phyloP scores from a whole-genome alignment of 2,888 invertebrate species.

The Polydrusus pterygomalis region DNA sequence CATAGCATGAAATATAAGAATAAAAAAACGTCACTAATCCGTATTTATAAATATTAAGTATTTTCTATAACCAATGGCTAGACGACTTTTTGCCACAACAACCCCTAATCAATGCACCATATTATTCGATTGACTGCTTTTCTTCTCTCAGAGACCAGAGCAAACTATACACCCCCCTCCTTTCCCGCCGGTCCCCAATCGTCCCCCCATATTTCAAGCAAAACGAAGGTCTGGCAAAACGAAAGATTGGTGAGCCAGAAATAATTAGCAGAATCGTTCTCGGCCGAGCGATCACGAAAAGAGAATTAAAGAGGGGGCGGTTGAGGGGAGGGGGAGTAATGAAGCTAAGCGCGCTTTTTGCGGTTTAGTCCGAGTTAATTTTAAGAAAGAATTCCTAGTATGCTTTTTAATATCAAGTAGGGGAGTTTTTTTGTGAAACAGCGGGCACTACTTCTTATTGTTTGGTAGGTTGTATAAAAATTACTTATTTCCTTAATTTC shows the following conservation, averaged over 20 bases:
- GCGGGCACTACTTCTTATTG: too few species aligned
- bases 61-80: neutral
- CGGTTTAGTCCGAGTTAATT: conserved; percentile 31
- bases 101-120: neutral
- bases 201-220: conserved; percentile 42
- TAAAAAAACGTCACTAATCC: too few species aligned
- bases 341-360: conserved; percentile 28
- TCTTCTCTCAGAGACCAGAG: neutral
- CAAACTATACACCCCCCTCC: conserved; percentile 14
- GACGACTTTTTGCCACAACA: neutral
- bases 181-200: conserved; percentile 4
- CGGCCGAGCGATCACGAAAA: conserved; percentile 49
- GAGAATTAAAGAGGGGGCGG: conserved; percentile 36
- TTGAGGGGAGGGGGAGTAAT: neutral
- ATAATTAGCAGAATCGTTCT: conserved; percentile 50
- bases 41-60: too few species aligned
- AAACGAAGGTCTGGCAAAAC: conserved; percentile 44
- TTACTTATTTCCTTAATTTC: too few species aligned
- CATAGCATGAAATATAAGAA: too few species aligned
- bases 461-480: too few species aligned
- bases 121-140: conserved; percentile 7
- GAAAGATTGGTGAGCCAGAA: conserved; percentile 49
- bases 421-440: too few species aligned
- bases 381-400: conserved; percentile 30
- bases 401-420: conserved; percentile 25